A percentile compares a stretch with the other conserved stretches of the same genome.
Conservation (phyloP, 2,797 vertebrate genomes). For the Myotis findleyi region DNA sequence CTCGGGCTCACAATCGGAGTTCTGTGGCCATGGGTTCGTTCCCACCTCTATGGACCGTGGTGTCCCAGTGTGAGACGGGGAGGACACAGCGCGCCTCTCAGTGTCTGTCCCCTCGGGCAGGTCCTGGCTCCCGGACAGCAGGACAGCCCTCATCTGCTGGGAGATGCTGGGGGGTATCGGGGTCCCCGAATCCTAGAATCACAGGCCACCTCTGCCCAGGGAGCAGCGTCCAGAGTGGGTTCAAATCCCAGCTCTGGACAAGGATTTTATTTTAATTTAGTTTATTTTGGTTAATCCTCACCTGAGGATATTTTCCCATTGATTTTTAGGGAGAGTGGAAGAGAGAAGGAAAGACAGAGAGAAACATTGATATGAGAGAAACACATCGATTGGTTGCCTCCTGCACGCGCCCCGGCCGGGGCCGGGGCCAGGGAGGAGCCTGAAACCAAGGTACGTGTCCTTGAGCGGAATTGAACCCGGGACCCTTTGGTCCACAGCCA, state of each 20-base stretch:
- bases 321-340: too few relatives aligned
- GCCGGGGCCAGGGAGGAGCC: too few relatives aligned
- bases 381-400: too few relatives aligned
- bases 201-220: neutral
- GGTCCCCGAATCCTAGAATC: neutral
- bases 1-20: neutral
- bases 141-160: neutral
- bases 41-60: neutral
- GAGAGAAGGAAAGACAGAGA: too few relatives aligned
- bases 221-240: accelerated
- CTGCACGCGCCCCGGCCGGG: too few relatives aligned
- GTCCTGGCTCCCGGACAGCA: neutral
- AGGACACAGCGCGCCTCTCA: accelerated
- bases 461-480: too few relatives aligned
- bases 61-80: neutral
- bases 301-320: too few relatives aligned
- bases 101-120: neutral
- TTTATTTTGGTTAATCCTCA: too few relatives aligned
- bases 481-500: too few relatives aligned
- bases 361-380: too few relatives aligned
- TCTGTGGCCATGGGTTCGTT: accelerated
- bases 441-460: too few relatives aligned
- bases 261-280: neutral
- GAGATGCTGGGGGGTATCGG: neutral
- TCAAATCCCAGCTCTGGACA: neutral